Conservation (phyloP, 2,797 vertebrate species). For the Poliocrania exsul region DNA sequence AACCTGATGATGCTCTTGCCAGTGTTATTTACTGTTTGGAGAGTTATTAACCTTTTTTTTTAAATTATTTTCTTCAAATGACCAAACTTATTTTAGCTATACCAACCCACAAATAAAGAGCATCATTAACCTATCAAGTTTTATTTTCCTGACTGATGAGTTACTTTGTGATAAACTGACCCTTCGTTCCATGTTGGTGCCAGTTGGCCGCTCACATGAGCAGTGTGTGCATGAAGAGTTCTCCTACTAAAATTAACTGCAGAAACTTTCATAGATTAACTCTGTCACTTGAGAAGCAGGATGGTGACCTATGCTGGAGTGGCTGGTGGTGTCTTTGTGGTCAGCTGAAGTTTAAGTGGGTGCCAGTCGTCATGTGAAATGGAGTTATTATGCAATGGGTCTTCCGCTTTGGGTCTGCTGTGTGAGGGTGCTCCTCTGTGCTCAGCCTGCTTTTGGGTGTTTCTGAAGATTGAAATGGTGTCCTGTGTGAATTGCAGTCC, state of each 20-base stretch:
- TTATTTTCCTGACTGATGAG: background rate
- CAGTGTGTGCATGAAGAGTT: background rate
- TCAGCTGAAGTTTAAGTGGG: background rate
- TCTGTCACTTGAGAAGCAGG: background rate
- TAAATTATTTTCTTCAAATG: background rate
- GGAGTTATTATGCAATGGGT: rapidly evolving
- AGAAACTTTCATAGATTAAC: background rate
- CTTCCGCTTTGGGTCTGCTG: background rate
- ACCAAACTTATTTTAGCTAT: background rate
- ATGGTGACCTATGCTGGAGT: background rate
- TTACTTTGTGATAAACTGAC: background rate
- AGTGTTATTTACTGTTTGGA: too few species aligned
- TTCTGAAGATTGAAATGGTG: background rate
- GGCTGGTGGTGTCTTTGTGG: background rate
- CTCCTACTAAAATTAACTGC: conserved; percentile 31
- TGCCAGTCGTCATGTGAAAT: background rate
- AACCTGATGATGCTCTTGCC: background rate
- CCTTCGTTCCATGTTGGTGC: background rate
- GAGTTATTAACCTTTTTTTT: background rate
- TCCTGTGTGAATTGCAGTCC: background rate
- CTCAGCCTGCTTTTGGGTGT: background rate
- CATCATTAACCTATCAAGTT: background rate
- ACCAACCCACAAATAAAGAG: background rate
- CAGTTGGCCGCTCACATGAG: background rate
- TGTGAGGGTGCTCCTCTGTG: background rate